phyloP scores from a whole-genome alignment of 1,140 invertebrate genomes.

The Phenacoccus solenopsis region DNA sequence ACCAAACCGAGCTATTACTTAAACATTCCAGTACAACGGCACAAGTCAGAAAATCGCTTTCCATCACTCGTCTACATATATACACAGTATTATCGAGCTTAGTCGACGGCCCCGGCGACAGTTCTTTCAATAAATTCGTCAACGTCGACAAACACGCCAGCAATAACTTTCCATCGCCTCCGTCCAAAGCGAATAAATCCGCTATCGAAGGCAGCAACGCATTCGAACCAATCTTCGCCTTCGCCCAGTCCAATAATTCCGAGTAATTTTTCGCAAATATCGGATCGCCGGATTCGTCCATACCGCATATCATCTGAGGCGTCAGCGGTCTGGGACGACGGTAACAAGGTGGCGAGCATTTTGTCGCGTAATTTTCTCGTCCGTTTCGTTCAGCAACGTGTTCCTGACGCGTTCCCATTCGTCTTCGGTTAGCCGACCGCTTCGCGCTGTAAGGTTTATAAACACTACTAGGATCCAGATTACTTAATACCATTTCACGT shows the following conservation, averaged over 20 bases:
- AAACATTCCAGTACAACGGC: slow-evolving; percentile 34
- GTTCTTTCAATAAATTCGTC: neutral
- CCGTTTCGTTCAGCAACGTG: neutral
- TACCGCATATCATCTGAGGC: neutral
- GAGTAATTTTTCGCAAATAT: neutral
- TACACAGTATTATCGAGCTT: neutral
- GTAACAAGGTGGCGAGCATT: neutral
- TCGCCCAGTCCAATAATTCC: neutral
- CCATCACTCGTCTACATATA: slow-evolving; percentile 31
- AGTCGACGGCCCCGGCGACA: neutral
- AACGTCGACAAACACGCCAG: neutral
- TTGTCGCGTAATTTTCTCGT: neutral
- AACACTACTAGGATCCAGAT: neutral
- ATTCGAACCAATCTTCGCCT: neutral
- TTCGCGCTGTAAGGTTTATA: neutral
- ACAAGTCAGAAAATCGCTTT: slow-evolving; percentile 42
- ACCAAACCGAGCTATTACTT: slow-evolving; percentile 28
- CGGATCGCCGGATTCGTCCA: neutral
- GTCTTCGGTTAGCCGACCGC: neutral
- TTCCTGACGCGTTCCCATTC: neutral
- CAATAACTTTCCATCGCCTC: neutral
- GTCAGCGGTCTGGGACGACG: neutral
- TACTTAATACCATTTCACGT: too few species aligned
- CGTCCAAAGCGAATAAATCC: neutral
- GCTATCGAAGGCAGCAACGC: neutral